Evolutionary conservation across 1,140 invertebrate species (phyloP).

Genomic region (Drusus annulatus): DNA sequence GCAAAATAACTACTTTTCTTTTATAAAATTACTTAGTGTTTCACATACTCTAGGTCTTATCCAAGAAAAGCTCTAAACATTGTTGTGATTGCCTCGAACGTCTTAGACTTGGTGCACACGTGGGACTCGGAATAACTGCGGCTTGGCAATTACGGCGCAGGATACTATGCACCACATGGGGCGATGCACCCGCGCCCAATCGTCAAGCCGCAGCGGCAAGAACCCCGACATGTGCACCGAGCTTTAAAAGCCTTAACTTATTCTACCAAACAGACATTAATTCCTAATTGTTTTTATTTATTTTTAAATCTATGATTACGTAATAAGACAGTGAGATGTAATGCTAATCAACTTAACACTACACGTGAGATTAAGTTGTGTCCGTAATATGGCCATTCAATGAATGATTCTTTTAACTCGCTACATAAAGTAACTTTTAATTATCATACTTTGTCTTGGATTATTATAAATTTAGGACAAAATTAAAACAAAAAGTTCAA

Average conservation of each 20-base stretch:
- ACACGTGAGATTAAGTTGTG: conserved; percentile 1
- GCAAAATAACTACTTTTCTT: conserved; percentile 52
- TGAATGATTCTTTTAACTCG: neutral
- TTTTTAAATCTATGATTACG: conserved; percentile 3
- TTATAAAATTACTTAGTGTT: conserved; percentile 41
- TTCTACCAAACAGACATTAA: conserved; percentile 16
- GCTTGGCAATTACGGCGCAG: no score
- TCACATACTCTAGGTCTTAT: conserved; percentile 51
- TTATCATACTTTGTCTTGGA: neutral
- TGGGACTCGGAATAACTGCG: no score
- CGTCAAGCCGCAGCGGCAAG: no score
- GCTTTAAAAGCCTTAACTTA: conserved; percentile 39
- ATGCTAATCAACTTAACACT: conserved; percentile 31
- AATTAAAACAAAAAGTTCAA: no score
- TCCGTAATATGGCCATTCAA: neutral
- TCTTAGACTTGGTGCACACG: no score
- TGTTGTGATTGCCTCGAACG: conserved; percentile 55
- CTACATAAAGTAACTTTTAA: neutral
- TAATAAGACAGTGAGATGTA: conserved; percentile 20
- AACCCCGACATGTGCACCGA: no score
- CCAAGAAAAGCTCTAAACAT: conserved; percentile 56
- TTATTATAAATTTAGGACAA: no score
- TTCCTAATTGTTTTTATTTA: conserved; percentile 1
- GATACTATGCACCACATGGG: no score
- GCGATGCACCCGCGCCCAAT: no score